A percentile compares a stretch with the other conserved stretches of the same genome.
phyloP scores from a whole-genome alignment of 2,888 invertebrate genomes.

The Andrena trimmerana region DNA sequence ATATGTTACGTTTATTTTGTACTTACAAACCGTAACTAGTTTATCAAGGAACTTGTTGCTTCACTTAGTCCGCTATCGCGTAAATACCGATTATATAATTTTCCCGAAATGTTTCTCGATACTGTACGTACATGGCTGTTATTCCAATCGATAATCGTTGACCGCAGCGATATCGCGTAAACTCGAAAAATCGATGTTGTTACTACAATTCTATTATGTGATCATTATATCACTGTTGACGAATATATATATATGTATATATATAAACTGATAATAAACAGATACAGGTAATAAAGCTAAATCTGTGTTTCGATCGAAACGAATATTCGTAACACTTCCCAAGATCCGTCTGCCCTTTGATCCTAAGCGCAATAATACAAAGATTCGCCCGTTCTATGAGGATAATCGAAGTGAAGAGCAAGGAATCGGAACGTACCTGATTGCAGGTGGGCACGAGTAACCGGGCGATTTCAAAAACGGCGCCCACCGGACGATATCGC shows the following conservation, averaged over 20 bases:
- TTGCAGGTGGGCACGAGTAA: neutral
- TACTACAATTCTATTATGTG: conserved; percentile 73
- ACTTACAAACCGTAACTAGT: conserved; percentile 26
- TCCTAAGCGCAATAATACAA: neutral
- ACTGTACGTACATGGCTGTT: conserved; percentile 61
- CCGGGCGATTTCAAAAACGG: conserved; percentile 48
- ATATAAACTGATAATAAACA: conserved; percentile 73
- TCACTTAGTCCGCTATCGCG: conserved; percentile 17
- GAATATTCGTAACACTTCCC: no score
- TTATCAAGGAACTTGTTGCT: conserved; percentile 20
- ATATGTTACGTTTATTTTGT: conserved; percentile 25
- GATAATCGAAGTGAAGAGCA: neutral
- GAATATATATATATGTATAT: conserved; percentile 56
- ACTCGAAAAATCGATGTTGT: conserved; percentile 69
- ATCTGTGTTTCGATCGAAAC: neutral
- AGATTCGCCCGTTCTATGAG: neutral
- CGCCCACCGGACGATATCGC: conserved; percentile 46
- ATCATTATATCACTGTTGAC: conserved; percentile 78
- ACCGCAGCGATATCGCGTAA: conserved; percentile 48
- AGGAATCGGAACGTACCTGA: neutral
- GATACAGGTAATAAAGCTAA: conserved; percentile 64
- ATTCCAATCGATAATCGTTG: conserved; percentile 50
- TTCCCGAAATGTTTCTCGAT: conserved; percentile 36
- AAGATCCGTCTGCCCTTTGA: neutral
- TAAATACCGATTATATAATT: conserved; percentile 24